Evolutionary conservation across 2,113 vertebrate species (phyloP).

Genomic region (Trematocara marginatum): DNA sequence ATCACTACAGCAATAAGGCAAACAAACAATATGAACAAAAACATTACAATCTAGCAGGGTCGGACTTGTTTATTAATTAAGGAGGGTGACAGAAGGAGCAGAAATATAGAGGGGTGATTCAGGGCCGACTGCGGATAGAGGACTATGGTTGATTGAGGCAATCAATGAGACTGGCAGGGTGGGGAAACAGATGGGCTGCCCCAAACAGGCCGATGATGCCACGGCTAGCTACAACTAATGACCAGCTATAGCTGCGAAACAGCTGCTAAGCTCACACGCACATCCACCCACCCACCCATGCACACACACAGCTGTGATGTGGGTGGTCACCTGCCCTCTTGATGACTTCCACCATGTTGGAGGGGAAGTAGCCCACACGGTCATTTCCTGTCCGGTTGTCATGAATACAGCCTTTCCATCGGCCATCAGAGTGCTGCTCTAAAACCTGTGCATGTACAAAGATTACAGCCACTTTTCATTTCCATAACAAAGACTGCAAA

Average conservation of each 20-base stretch:
- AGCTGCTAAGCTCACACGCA: constrained; percentile 33
- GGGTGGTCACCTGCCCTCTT: constrained; percentile 90
- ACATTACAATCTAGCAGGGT: constrained; percentile 9
- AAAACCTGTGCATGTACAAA: constrained; percentile 77
- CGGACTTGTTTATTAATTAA: background rate
- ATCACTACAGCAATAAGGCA: constrained; percentile 25
- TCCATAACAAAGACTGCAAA: background rate
- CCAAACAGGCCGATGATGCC: constrained; percentile 23
- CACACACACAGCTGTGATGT: constrained; percentile 47
- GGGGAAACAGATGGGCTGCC: constrained; percentile 25
- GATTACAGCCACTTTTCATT: background rate
- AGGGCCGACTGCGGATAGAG: background rate
- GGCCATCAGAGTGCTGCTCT: constrained; percentile 93
- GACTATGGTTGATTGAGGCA: background rate
- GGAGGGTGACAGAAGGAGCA: constrained; percentile 14
- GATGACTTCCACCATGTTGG: constrained; percentile 93
- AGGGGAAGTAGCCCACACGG: constrained; percentile 95
- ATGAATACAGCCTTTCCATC: constrained; percentile 98
- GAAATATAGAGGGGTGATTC: background rate
- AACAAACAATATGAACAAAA: constrained; percentile 43
- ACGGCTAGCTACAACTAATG: constrained; percentile 47
- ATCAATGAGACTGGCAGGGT: constrained; percentile 44
- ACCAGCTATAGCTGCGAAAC: constrained; percentile 28
- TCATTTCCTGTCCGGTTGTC: constrained; percentile 98
- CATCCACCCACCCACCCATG: constrained; percentile 26